Base-by-base conservation (phyloP, 2,797 vertebrate genomes). In the Apogon talboti region DNA sequence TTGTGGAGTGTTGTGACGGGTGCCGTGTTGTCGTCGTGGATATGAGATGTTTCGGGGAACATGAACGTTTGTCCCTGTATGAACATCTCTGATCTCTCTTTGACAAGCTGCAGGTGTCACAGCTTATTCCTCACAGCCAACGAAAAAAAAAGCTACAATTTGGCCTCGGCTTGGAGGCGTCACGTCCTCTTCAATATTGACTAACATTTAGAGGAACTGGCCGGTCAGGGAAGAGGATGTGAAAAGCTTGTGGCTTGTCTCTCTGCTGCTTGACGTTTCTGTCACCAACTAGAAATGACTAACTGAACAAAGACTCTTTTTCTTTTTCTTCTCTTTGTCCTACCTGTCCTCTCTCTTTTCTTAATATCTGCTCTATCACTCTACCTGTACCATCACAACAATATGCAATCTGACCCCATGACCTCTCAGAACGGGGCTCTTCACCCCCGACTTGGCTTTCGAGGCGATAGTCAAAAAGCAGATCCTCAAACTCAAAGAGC, bases 401-500 rank as follows among this genome's bases (percentile, higher is more conserved):
- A 79, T 86, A 84, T 51, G 57, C 78, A 81, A 66, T 84, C 71
- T 71, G 43, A 73, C 71, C 74, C 57, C 60, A 38, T 45, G 59
- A 76, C 74, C 71, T 74, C 66, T 82, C 93, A 96, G 96, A 95
- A 96, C 95, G 82, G 96, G 96, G 91, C 94, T 96, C 88, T 96
- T 96, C 94, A 96, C 96, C 85, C 96, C 96, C 37, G 95, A 96
- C 94, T 90, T 96, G 94, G 96, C 95, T 73, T 97, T 97, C 86
- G 95, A 95, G 92, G 94, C 95, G 86, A 96, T 96, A 88, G 95
- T 96, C 93, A 97, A 96, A 96, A 96, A 96, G 90, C 96, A 95
- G 94, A 94, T 96, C 90, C 93, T 94, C 92, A 97, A 96, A 92
- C 95, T 97, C 80, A 96, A 94, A 95, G 95, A 94, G 78, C 96